Conservation (phyloP, 2,113 vertebrate genomes). For the Rhabdornis inornatus region DNA sequence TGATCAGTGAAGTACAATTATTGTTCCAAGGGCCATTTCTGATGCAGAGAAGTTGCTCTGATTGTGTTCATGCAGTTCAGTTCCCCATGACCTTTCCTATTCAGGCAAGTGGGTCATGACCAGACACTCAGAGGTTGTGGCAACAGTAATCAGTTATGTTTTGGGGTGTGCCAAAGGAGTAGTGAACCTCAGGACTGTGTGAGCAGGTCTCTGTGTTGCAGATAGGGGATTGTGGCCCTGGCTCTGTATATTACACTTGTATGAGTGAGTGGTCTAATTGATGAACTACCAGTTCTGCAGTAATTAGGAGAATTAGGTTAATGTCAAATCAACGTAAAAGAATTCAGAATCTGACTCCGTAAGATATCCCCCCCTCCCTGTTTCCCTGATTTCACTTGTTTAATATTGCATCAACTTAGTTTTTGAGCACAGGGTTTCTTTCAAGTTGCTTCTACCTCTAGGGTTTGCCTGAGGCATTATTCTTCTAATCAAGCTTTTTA, state of each 20-base stretch:
- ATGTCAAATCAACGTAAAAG: background rate
- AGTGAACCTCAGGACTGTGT: background rate
- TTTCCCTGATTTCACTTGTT: conserved; percentile 34
- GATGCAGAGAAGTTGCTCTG: background rate
- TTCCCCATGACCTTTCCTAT: background rate
- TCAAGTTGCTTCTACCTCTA: conserved; percentile 50
- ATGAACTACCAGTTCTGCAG: background rate
- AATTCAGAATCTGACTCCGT: background rate
- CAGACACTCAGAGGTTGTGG: background rate
- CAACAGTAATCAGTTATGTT: background rate
- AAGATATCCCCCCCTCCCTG: fast-evolving
- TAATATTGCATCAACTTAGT: conserved; percentile 58
- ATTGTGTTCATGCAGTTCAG: background rate
- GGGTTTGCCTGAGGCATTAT: conserved; percentile 53
- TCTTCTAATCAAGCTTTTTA: conserved; percentile 51
- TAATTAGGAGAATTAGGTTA: background rate
- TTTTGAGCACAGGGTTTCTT: conserved; percentile 36
- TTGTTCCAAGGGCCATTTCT: background rate
- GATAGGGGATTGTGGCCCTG: background rate
- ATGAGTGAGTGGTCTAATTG: background rate
- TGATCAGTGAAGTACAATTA: background rate
- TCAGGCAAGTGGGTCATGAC: background rate
- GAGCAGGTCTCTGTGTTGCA: background rate
- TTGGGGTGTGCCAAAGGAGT: fast-evolving
- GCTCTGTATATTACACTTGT: fast-evolving